Base-by-base conservation (phyloP, 2,113 vertebrate species). In the Catharus minimus region DNA sequence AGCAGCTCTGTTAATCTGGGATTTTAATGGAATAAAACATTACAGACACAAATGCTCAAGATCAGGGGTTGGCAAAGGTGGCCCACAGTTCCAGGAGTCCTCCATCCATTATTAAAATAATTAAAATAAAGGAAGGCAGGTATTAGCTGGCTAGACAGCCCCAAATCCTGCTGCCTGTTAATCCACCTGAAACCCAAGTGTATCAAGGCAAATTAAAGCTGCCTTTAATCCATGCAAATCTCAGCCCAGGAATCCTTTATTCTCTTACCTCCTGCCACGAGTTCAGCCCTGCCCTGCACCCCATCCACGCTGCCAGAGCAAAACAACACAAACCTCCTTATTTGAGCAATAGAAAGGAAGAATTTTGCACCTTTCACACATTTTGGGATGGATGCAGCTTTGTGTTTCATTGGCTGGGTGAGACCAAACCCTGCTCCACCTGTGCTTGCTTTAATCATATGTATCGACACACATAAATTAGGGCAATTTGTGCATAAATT, bases 201-300 rank as follows among this genome's bases (percentile, higher is more conserved):
- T 60, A 92, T 46, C 61, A 23, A 64, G 90, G 88, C 72, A 83
- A 95, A 95, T 83, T 17, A 88, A 90, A 96, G 66, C 90, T 43
- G 88, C 80, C 69, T 95, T 91, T 92, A 96, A 96, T 95, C 93
- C 93, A 67, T 30, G 74, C 65, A 95, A 90, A 96, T 94, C 94
- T 78, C 88, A 88, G 65, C 32, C 39, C 62, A 33, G 58, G 71
- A 66, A 91, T 83, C 92, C 65, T 90, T 88, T n/a, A 39, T 95
- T 80, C 82, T 71, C 80, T 58, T 74, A 38, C 89, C 92, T 95
- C 90, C 90, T 46, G 85, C 82, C 30, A 22, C 0, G 52, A n/a
- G 47, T 61, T 87, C 21, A 77, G 55, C 72, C 65, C 80, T 90
- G 76, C 58, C 58, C 18, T 18, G 2, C n/a, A 58, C 19, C 78